Conservation (phyloP, 2,113 vertebrate genomes). For the Gasterosteus aculeatus region DNA sequence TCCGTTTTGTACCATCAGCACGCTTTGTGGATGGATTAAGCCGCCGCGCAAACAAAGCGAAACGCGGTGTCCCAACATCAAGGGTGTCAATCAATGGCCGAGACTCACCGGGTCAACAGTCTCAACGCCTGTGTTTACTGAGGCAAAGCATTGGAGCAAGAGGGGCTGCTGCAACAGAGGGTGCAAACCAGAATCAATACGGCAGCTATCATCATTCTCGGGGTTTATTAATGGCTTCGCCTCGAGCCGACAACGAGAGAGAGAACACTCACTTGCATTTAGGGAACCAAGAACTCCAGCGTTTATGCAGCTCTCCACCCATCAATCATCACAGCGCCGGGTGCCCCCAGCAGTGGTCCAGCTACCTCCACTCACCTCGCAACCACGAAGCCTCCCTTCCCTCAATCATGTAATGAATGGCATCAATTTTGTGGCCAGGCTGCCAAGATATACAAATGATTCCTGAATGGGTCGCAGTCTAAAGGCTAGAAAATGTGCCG, state of each 20-base stretch:
- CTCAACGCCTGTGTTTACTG: constrained; percentile 70
- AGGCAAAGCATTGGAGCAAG: constrained; percentile 65
- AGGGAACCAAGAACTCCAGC: constrained; percentile 51
- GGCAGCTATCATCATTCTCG: constrained; percentile 77
- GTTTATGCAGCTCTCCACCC: constrained; percentile 55
- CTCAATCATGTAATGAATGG: constrained; percentile 73
- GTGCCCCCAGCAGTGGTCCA: constrained; percentile 65
- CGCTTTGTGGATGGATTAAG: constrained; percentile 62
- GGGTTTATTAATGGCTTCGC: constrained; percentile 73
- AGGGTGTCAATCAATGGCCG: constrained; percentile 70
- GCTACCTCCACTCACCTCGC: constrained; percentile 61
- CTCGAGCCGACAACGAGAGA: constrained; percentile 53
- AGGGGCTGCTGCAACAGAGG: constrained; percentile 45
- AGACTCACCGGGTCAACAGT: constrained; percentile 63
- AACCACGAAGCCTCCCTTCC: constrained; percentile 37
- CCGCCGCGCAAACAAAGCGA: constrained; percentile 48
- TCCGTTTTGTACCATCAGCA: constrained; percentile 45
- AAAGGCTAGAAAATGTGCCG: constrained; percentile 46
- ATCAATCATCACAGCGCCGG: constrained; percentile 65
- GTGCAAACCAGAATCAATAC: constrained; percentile 70
- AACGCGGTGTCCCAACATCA: constrained; percentile 56
- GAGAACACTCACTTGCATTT: constrained; percentile 71
- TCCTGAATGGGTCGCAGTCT: constrained; percentile 57
- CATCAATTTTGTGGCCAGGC: constrained; percentile 63
- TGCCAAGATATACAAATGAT: constrained; percentile 69